A percentile compares a stretch with the other conserved stretches of the same genome.
These are phyloP conservation scores for Drosophila ercepeae DNA, from an alignment of 1,140 invertebrate species.

Conservation along the genomic window DNA sequence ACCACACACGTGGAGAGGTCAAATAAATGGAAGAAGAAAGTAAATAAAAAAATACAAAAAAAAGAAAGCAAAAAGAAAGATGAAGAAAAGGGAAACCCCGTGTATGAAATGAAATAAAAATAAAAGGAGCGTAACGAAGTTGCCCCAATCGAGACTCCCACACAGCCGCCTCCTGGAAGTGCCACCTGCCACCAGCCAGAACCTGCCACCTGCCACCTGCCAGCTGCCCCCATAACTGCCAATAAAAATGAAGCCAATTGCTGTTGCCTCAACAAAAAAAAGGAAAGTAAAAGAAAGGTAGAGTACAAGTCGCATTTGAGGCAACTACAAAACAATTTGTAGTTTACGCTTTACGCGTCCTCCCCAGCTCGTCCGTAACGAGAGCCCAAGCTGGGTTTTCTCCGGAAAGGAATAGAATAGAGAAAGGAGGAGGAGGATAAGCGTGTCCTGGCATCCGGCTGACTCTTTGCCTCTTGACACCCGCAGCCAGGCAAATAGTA, in stretches of 20 bases:
- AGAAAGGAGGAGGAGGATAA: constrained; percentile 28
- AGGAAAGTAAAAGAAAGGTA: neutral
- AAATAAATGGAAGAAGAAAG: constrained; percentile 22
- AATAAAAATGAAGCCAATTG: constrained; percentile 80
- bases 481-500: constrained; percentile 62
- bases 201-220: constrained; percentile 9
- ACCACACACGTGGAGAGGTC: constrained; percentile 32
- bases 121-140: constrained; percentile 65
- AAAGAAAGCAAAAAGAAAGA: constrained; percentile 1
- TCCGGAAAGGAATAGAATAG: neutral
- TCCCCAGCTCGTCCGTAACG: constrained; percentile 34
- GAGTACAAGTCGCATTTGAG: constrained; percentile 32
- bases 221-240: constrained; percentile 42
- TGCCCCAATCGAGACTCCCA: constrained; percentile 51
- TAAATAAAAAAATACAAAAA: constrained; percentile 6
- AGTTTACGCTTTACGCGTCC: constrained; percentile 72
- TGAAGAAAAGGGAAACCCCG: constrained; percentile 23
- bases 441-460: constrained; percentile 38
- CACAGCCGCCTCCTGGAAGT: neutral
- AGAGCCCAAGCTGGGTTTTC: constrained; percentile 1
- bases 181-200: constrained; percentile 9
- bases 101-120: constrained; percentile 50
- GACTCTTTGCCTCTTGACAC: constrained; percentile 16
- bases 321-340: constrained; percentile 73
- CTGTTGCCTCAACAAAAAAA: constrained; percentile 42